Evolutionary conservation across 1,140 invertebrate species (phyloP).

Genomic region (Heliconius hermathena): DNA sequence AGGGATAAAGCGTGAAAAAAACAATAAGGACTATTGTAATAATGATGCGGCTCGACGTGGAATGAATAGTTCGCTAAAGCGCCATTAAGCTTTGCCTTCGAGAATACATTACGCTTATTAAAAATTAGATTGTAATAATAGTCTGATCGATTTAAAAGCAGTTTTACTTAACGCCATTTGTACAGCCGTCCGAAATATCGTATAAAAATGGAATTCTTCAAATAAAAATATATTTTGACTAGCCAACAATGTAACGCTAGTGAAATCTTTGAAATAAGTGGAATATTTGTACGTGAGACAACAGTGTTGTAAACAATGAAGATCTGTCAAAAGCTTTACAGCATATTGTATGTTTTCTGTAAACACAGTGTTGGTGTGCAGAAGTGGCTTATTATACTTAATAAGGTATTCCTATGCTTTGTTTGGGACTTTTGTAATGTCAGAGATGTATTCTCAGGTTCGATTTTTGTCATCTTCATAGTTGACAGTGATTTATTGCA

Average conservation of each 20-base stretch:
- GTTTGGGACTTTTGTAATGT: slow-evolving; percentile 55
- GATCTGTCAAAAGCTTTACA: slow-evolving; percentile 55
- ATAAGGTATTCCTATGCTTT: slow-evolving; percentile 50
- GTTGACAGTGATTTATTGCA: slow-evolving; percentile 69
- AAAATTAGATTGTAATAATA: slow-evolving; percentile 47
- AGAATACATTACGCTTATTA: slow-evolving; percentile 72
- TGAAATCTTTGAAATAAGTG: slow-evolving; percentile 26
- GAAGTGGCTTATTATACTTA: slow-evolving; percentile 54
- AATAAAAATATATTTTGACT: slow-evolving; percentile 34
- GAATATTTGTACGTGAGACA: slow-evolving; percentile 45
- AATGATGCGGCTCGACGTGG: slow-evolving; percentile 51
- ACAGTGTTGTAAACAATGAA: slow-evolving; percentile 59
- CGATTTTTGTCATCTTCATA: slow-evolving; percentile 62
- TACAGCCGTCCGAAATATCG: slow-evolving; percentile 64
- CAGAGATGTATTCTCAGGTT: slow-evolving; percentile 38
- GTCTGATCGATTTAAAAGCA: slow-evolving; percentile 39
- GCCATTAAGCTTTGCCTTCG: slow-evolving; percentile 50
- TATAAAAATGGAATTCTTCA: slow-evolving; percentile 49
- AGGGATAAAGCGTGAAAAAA: too few relatives aligned
- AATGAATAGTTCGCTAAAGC: slow-evolving; percentile 79
- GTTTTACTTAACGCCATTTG: slow-evolving; percentile 33
- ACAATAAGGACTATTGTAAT: background rate
- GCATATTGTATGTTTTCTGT: slow-evolving; percentile 59
- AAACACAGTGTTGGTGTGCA: slow-evolving; percentile 49
- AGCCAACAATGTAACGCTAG: slow-evolving; percentile 42